These are phyloP conservation scores for Hyposmocoma kahamanoa DNA, from an alignment of 1,140 invertebrate genomes.

Conservation along the genomic window DNA sequence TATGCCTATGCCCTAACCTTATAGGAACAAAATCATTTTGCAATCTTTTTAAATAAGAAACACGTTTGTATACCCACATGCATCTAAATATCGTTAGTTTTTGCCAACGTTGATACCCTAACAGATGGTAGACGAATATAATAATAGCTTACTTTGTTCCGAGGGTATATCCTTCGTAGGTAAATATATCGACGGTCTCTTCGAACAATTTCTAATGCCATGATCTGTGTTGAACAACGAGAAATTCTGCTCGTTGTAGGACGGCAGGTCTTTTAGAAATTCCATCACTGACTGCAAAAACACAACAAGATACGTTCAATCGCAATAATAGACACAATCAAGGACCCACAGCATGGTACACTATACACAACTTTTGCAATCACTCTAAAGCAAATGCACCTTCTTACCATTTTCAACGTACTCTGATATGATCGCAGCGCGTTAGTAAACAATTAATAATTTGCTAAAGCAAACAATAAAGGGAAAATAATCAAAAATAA, in stretches of 20 bases:
- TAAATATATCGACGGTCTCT: slow-evolving; percentile 91
- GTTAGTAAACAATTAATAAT: slow-evolving; percentile 17
- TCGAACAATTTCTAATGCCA: slow-evolving; percentile 87
- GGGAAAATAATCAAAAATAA: slow-evolving; percentile 47
- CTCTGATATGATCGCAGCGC: slow-evolving; percentile 19
- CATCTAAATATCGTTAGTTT: no score
- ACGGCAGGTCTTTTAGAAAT: slow-evolving; percentile 93
- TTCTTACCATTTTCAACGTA: slow-evolving; percentile 49
- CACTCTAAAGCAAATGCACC: no score
- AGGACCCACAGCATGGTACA: slow-evolving; percentile 24
- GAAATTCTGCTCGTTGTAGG: slow-evolving; percentile 93
- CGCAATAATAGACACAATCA: slow-evolving; percentile 16
- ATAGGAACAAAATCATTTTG: no score
- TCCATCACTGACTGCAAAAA: slow-evolving; percentile 84
- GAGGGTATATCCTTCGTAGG: slow-evolving; percentile 92
- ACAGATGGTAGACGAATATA: no score
- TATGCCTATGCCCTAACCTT: no score
- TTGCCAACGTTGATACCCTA: no score
- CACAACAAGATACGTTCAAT: slow-evolving; percentile 17
- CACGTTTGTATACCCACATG: no score
- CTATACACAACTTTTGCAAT: slow-evolving; percentile 6
- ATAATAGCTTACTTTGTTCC: slow-evolving; percentile 81
- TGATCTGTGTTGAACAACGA: slow-evolving; percentile 90
- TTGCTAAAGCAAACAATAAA: slow-evolving; percentile 27
- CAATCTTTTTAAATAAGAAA: no score